Evolutionary conservation across 2,888 invertebrate species (phyloP).

Genomic region (Liodrosophila aerea): DNA sequence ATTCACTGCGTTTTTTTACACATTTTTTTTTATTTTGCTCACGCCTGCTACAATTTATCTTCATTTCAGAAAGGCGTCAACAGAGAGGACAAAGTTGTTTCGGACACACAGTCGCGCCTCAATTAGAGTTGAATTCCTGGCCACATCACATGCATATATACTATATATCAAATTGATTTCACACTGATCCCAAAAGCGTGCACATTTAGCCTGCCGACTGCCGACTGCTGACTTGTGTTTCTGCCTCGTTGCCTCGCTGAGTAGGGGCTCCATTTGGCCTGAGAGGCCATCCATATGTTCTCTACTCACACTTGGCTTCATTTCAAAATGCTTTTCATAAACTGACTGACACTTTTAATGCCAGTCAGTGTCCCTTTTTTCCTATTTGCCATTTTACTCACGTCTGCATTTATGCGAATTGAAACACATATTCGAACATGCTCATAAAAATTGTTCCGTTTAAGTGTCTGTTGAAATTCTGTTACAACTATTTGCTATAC

Average conservation of each 20-base stretch:
- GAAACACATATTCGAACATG: conserved; percentile 40
- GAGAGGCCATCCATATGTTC: neutral
- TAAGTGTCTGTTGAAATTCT: conserved; percentile 31
- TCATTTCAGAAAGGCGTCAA: conserved; percentile 40
- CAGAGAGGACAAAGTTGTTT: conserved; percentile 1
- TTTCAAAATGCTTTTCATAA: conserved; percentile 28
- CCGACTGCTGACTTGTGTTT: conserved; percentile 10
- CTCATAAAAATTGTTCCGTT: conserved; percentile 42
- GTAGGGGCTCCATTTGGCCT: conserved; percentile 4
- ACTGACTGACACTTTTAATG: conserved; percentile 28
- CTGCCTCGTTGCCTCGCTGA: conserved; percentile 30
- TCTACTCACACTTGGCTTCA: conserved; percentile 15
- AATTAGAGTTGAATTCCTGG: conserved; percentile 39
- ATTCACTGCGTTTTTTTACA: conserved; percentile 9
- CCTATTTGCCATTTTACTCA: conserved; percentile 43
- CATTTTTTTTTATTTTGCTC: conserved; percentile 15
- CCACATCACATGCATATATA: conserved; percentile 32
- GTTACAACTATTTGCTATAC: conserved; percentile 17
- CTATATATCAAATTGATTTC: conserved; percentile 56
- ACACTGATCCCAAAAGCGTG: conserved; percentile 34
- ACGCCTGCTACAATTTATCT: conserved; percentile 53
- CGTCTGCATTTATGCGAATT: conserved; percentile 51
- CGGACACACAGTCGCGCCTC: conserved; percentile 21
- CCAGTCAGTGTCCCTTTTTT: conserved; percentile 19
- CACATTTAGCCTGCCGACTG: conserved; percentile 39